Base-by-base conservation (phyloP, 1,140 invertebrate genomes). In the Physella acuta region DNA sequence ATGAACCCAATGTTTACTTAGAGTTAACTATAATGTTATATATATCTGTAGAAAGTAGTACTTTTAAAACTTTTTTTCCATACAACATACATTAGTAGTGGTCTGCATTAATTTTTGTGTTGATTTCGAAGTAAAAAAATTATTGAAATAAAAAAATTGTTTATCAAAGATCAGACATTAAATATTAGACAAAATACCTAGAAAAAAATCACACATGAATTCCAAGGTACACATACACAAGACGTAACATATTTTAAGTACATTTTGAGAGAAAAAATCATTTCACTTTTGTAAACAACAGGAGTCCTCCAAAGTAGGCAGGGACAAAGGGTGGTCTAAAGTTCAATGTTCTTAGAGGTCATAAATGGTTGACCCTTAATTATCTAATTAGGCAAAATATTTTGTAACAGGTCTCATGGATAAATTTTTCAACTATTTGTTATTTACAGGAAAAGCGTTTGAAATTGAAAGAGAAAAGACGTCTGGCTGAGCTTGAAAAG, bases 371-470 rank as follows among this genome's bases (percentile, higher is more conserved):
- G 28, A 44, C 14, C 14, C n/a, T 52, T n/a, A 1, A 8, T 34
- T 14, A 14, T 44, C 11, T 33, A 44, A 30, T 60, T 24, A 26
- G 52, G 4, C 24, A 11, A n/a, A 55, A 16, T n/a, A 16, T 24
- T 14, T 55, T 55, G 26, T 24, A 26, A 14, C 24, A 16, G 52
- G 26, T 55, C 24, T 11, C 24, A 5, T 16, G 11, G 4, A 60
- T n/a, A 37, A 16, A 17, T 26, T 34, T 30, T 44, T 56, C 53
- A 20, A 56, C 68, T 31, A 67, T 11, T 71, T 49, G 59, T 68
- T 65, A 51, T 51, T 70, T 79, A 63, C 81, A 85, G 86, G 78
- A 89, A 88, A 79, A 90, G 88, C 77, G 81, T 63, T 30, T 79
- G 20, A 86, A 86, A 80, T 51, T 86, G 88, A 73, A 87, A 85